A percentile compares a stretch with the other conserved stretches of the same genome.
Conservation (phyloP, 2,113 vertebrate species). For the Zeus faber region DNA sequence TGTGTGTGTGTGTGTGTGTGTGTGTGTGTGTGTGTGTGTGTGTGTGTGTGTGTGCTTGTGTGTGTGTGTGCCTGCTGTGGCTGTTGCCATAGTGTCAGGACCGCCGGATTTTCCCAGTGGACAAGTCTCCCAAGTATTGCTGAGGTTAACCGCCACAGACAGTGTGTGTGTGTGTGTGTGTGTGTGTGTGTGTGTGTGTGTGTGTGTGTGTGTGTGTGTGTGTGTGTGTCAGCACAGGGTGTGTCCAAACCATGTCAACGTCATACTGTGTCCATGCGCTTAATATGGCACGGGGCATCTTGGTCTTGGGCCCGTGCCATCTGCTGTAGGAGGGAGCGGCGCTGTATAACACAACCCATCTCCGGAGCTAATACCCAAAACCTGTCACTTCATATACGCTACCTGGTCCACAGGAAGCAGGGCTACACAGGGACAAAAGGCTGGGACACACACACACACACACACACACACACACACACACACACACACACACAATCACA, state of each 20-base stretch:
- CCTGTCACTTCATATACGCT: slow-evolving; percentile 49
- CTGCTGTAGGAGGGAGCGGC: slow-evolving; percentile 28
- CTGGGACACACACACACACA: slow-evolving; percentile 1
- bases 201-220: background rate
- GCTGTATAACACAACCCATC: slow-evolving; percentile 9
- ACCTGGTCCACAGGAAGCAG: slow-evolving; percentile 36
- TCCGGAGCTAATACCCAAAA: slow-evolving; percentile 30
- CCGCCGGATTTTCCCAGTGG: slow-evolving; percentile 27
- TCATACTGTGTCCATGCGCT: slow-evolving; percentile 30
- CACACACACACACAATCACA: background rate
- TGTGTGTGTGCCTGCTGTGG: slow-evolving; percentile 12
- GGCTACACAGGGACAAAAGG: slow-evolving; percentile 33
- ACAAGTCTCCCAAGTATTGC: slow-evolving; percentile 28
- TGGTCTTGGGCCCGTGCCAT: slow-evolving; percentile 45
- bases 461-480: slow-evolving; percentile 16
- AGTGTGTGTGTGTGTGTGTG: background rate
- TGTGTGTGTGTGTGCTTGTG: background rate
- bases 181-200: slow-evolving; percentile 1
- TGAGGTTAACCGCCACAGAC: slow-evolving; percentile 33
- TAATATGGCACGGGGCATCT: slow-evolving; percentile 38
- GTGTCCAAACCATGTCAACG: slow-evolving; percentile 13
- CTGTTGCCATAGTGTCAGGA: slow-evolving; percentile 28
- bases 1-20: slow-evolving; percentile 1
- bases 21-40: background rate
- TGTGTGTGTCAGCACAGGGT: background rate